These are phyloP conservation scores for Epirrhoe alternata DNA, from an alignment of 2,888 invertebrate species.

Conservation along the genomic window DNA sequence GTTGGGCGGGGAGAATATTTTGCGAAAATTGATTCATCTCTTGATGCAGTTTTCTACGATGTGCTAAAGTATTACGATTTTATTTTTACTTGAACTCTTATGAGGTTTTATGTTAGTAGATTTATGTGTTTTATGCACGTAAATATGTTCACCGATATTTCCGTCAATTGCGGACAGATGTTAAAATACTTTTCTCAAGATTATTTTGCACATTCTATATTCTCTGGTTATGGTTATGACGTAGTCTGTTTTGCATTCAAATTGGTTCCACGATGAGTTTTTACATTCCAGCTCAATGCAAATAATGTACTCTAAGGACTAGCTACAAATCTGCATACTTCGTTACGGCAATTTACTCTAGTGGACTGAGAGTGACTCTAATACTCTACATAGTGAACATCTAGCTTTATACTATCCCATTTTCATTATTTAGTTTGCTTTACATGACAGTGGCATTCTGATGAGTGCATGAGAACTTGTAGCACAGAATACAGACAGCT, in stretches of 20 bases:
- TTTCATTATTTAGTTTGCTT: slow-evolving; percentile 1
- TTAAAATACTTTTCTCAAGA: no score
- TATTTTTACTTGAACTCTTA: not conserved
- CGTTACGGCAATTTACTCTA: slow-evolving; percentile 18
- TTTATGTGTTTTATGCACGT: no score
- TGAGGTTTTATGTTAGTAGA: no score
- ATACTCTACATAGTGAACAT: not conserved
- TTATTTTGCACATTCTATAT: no score
- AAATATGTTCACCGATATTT: no score
- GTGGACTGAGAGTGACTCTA: slow-evolving; percentile 1
- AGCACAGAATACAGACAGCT: no score
- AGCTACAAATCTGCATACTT: slow-evolving; percentile 14
- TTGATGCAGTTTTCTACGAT: not conserved
- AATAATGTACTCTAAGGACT: slow-evolving; percentile 19
- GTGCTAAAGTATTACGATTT: not conserved
- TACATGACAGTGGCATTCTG: not conserved
- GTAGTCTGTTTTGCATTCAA: slow-evolving; percentile 34
- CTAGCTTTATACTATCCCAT: not conserved
- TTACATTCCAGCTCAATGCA: slow-evolving; percentile 41
- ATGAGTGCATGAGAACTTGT: not conserved
- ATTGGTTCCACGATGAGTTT: slow-evolving; percentile 45
- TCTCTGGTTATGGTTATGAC: not conserved
- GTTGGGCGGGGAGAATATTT: not conserved
- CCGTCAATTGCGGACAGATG: no score
- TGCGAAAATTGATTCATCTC: not conserved